Percentiles rank a stretch among this genome's conserved stretches.
phyloP scores from a whole-genome alignment of 1,140 invertebrate genomes.

The Dermatophagoides farinae region DNA sequence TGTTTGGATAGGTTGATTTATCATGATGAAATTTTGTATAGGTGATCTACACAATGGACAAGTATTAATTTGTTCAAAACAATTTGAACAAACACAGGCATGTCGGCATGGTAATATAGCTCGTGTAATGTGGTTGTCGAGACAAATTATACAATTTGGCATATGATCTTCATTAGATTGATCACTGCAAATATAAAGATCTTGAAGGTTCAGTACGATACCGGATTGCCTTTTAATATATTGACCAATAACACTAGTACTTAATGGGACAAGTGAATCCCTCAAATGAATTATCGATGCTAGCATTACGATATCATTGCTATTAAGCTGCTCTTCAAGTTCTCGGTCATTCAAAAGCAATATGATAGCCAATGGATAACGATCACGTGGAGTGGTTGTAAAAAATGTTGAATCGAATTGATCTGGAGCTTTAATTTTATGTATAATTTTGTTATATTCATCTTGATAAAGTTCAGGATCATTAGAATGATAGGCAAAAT shows the following conservation, averaged over 20 bases:
- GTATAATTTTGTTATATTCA: neutral
- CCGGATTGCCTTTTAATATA: slow-evolving; percentile 60
- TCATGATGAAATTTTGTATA: slow-evolving; percentile 48
- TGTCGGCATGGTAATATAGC: slow-evolving; percentile 58
- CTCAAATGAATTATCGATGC: slow-evolving; percentile 57
- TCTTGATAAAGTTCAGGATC: slow-evolving; percentile 7
- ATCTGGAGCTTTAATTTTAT: neutral
- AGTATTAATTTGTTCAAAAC: slow-evolving; percentile 46
- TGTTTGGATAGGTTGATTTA: neutral
- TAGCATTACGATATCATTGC: slow-evolving; percentile 22
- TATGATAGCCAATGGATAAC: slow-evolving; percentile 13
- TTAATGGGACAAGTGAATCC: slow-evolving; percentile 48
- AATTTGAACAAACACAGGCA: slow-evolving; percentile 56
- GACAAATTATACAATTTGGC: slow-evolving; percentile 56
- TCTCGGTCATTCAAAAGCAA: neutral
- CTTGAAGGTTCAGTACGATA: slow-evolving; percentile 30
- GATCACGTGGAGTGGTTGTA: neutral
- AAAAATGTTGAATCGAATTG: neutral
- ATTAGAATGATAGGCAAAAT: neutral
- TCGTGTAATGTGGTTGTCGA: slow-evolving; percentile 45
- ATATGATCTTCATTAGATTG: slow-evolving; percentile 28
- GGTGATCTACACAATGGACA: slow-evolving; percentile 59
- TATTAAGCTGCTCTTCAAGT: slow-evolving; percentile 1
- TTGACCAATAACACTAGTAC: slow-evolving; percentile 51
- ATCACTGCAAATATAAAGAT: slow-evolving; percentile 25